Evolutionary conservation across 2,888 invertebrate species (phyloP).

Genomic region (Lithosia quadra): DNA sequence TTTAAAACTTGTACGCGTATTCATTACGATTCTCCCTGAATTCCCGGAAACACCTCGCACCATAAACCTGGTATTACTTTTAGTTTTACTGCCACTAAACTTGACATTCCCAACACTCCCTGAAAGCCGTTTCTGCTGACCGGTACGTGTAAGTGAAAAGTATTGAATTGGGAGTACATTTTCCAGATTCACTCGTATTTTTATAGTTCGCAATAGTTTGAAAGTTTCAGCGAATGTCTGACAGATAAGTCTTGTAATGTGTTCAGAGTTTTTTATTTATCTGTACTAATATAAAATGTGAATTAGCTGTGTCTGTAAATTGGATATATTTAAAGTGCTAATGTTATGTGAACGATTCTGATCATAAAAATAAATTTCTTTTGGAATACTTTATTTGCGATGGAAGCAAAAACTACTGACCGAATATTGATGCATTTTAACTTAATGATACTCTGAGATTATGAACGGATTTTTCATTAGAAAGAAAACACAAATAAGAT

Average conservation of each 20-base stretch:
- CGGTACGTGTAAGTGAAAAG: constrained; percentile 20
- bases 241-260: neutral
- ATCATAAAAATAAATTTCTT: no score
- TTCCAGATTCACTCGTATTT: constrained; percentile 11
- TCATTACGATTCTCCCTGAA: constrained; percentile 28
- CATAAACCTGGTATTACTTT: constrained; percentile 38
- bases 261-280: no score
- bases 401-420: no score
- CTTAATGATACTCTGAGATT: no score
- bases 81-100: constrained; percentile 38
- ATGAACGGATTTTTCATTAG: no score
- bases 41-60: constrained; percentile 29
- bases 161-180: constrained; percentile 14
- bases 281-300: no score
- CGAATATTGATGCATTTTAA: no score
- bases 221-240: neutral
- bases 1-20: constrained; percentile 14
- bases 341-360: no score
- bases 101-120: constrained; percentile 32
- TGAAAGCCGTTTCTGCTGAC: constrained; percentile 34
- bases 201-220: neutral
- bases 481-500: no score
- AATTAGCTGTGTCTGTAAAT: no score
- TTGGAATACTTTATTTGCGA: no score
- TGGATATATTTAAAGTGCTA: no score